A percentile compares a stretch with the other conserved stretches of the same genome.
Conservation (phyloP, 1,140 invertebrate genomes). For the Aphidius gifuensis region DNA sequence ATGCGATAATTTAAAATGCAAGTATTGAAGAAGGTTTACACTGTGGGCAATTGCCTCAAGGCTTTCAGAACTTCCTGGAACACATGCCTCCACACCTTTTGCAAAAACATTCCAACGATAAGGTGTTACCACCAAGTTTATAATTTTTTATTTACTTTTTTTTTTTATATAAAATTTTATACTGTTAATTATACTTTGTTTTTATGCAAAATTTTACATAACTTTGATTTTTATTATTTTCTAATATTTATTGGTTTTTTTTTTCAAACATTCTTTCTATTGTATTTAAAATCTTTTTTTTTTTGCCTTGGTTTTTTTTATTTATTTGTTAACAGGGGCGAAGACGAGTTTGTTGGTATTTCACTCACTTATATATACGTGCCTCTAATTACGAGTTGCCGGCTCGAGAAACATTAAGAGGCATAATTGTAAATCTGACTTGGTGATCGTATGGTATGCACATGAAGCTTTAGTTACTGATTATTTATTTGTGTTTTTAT, state of each 20-base stretch:
- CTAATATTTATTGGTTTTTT: conserved; percentile 5
- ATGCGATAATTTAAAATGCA: background rate
- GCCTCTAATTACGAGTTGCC: conserved; percentile 17
- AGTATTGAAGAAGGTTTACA: background rate
- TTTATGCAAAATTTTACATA: background rate
- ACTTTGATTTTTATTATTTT: background rate
- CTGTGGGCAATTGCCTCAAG: background rate
- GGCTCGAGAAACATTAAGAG: background rate
- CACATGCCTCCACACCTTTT: conserved; percentile 22
- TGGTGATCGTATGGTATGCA: background rate
- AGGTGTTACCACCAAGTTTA: conserved; percentile 3
- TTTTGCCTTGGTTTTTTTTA: background rate
- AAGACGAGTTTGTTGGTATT: too few species aligned
- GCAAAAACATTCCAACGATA: conserved; percentile 21
- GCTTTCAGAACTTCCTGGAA: conserved; percentile 14
- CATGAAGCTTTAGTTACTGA: background rate
- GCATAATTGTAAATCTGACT: conserved; percentile 16
- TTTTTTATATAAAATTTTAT: background rate
- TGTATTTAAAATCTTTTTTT: background rate
- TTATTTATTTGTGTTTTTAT: background rate
- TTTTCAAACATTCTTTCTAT: background rate
- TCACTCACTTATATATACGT: conserved; percentile 1
- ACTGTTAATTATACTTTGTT: background rate
- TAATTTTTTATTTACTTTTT: background rate
- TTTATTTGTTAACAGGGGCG: background rate